Percentiles rank a stretch among this genome's conserved stretches.
phyloP scores from a whole-genome alignment of 1,140 invertebrate species.

The Ptiloglossa arizonensis region DNA sequence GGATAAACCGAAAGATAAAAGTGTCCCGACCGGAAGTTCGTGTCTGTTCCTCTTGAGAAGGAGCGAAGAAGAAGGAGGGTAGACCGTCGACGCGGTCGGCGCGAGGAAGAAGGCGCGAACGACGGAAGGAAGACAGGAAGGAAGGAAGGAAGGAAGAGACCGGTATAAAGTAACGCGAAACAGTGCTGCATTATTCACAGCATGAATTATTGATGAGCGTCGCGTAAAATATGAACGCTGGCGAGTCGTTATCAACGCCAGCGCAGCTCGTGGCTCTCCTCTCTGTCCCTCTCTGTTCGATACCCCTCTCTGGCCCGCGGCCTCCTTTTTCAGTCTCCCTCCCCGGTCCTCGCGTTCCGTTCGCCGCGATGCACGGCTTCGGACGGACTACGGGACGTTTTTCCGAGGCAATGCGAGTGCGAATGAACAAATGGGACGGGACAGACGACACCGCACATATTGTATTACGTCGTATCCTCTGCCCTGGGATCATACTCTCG shows the following conservation, averaged over 20 bases:
- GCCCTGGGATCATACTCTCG: conserved; percentile 49
- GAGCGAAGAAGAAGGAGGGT: background rate
- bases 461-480: conserved; percentile 68
- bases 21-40: conserved; percentile 54
- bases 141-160: conserved; percentile 48
- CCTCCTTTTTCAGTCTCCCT: conserved; percentile 9
- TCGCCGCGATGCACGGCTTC: conserved; percentile 11
- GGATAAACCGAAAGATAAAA: conserved; percentile 61
- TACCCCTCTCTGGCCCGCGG: background rate
- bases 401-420: conserved; percentile 18
- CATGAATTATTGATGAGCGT: conserved; percentile 81
- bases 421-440: conserved; percentile 70
- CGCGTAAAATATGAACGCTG: conserved; percentile 79
- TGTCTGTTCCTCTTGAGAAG: conserved; percentile 4
- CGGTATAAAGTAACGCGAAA: conserved; percentile 78
- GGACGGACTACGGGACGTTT: conserved; percentile 41
- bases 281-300: conserved; percentile 34
- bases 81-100: background rate
- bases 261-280: conserved; percentile 69
- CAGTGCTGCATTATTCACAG: conserved; percentile 79
- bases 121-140: conserved; percentile 31
- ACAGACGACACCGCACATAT: conserved; percentile 71
- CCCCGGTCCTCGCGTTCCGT: too few relatives aligned
- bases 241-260: conserved; percentile 79
- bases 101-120: background rate